phyloP scores from a whole-genome alignment of 2,113 vertebrate species.

The Lagopus leucura region DNA sequence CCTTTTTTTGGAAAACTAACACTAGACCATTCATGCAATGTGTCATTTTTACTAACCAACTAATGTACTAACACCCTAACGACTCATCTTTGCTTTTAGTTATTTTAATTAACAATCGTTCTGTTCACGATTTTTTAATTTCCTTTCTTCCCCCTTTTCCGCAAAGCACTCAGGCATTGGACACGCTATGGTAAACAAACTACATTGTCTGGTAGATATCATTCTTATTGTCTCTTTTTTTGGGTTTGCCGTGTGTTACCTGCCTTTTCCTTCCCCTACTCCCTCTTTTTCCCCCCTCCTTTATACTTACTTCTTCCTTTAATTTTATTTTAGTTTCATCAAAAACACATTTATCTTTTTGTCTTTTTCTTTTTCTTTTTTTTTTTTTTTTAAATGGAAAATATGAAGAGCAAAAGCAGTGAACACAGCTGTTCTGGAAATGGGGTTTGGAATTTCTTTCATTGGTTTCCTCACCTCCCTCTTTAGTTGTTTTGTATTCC shows the following conservation, averaged over 20 bases:
- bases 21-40: constrained; percentile 96
- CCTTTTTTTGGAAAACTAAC: constrained; percentile 87
- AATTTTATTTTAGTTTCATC: constrained; percentile 84
- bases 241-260: constrained; percentile 99
- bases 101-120: constrained; percentile 99
- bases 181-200: constrained; percentile 99
- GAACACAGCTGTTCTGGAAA: constrained; percentile 67
- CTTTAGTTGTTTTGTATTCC: not conserved
- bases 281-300: constrained; percentile 56
- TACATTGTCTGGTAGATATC: constrained; percentile 99
- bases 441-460: constrained; percentile 63
- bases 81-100: constrained; percentile 95
- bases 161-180: constrained; percentile 99
- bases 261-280: constrained; percentile 76
- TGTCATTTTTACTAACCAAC: constrained; percentile 98
- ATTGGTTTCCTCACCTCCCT: constrained; percentile 19
- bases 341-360: constrained; percentile 73
- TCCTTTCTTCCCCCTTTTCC: constrained; percentile 99
- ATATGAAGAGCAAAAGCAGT: constrained; percentile 57
- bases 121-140: constrained; percentile 99
- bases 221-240: constrained; percentile 99
- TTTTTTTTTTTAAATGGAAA: constrained; percentile 20
- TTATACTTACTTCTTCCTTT: constrained; percentile 73
- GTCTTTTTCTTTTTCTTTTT: not conserved
- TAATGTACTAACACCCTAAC: constrained; percentile 91